A percentile compares a stretch with the other conserved stretches of the same genome.
Conservation (phyloP, 30 jellyfish, hydroid and myxozoan genomes). For the Sanderia malayensis region DNA sequence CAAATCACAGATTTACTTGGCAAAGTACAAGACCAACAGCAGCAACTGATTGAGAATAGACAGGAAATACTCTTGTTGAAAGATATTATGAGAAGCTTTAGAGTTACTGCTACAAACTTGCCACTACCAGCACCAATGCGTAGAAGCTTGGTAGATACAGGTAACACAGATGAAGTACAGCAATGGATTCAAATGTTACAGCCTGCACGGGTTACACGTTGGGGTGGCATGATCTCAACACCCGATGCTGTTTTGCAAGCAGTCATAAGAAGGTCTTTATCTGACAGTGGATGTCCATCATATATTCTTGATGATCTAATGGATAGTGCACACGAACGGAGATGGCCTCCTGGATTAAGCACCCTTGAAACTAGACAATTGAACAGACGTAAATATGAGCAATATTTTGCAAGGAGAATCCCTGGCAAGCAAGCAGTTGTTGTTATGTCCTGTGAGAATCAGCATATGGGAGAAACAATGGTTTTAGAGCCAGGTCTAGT, state of each 20-base stretch:
- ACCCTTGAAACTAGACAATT: constrained; percentile 94
- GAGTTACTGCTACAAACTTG: constrained; percentile 83
- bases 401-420: constrained; percentile 91
- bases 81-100: constrained; percentile 88
- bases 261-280: constrained; percentile 85
- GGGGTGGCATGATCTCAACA: constrained; percentile 99
- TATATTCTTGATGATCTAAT: constrained; percentile 84
- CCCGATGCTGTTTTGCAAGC: constrained; percentile 99
- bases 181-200: constrained; percentile 94
- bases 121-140: constrained; percentile 70
- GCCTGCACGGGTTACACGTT: constrained; percentile 95
- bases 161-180: constrained; percentile 90
- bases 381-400: constrained; percentile 95
- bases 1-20: constrained; percentile 80
- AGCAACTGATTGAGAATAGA: constrained; percentile 78
- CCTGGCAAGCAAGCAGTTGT: constrained; percentile 99
- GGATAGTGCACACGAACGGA: constrained; percentile 96
- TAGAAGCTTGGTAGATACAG: constrained; percentile 76
- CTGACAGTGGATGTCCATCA: constrained; percentile 98
- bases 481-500: constrained; percentile 94
- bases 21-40: constrained; percentile 83
- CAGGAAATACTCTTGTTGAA: constrained; percentile 74
- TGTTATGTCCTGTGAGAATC: constrained; percentile 99
- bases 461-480: constrained; percentile 91
- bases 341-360: constrained; percentile 99